phyloP scores from a whole-genome alignment of 2,888 invertebrate genomes.

The Archips xylosteana region DNA sequence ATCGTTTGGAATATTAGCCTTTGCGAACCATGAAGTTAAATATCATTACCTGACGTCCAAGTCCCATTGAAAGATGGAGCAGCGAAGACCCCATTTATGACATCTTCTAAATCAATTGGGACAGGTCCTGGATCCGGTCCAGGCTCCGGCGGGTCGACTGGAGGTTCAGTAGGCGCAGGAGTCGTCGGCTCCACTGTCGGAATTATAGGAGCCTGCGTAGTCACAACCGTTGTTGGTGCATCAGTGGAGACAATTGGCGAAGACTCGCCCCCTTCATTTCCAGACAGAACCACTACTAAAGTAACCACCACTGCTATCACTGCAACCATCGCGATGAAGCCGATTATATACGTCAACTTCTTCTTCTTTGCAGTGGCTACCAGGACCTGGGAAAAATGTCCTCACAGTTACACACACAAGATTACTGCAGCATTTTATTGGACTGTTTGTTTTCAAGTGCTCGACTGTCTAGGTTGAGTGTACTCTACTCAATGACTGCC shows the following conservation, averaged over 20 bases:
- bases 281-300: slow-evolving; percentile 84
- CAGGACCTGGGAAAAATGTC: slow-evolving; percentile 81
- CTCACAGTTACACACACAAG: background rate
- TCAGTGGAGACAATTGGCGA: slow-evolving; percentile 62
- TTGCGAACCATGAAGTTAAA: background rate
- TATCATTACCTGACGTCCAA: slow-evolving; percentile 90
- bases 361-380: slow-evolving; percentile 85
- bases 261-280: slow-evolving; percentile 63
- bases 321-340: slow-evolving; percentile 83
- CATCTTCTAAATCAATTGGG: slow-evolving; percentile 87
- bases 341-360: slow-evolving; percentile 83
- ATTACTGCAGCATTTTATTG: background rate
- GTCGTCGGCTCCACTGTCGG: slow-evolving; percentile 33
- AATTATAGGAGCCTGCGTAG: slow-evolving; percentile 41
- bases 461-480: slow-evolving; percentile 8
- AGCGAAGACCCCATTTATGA: slow-evolving; percentile 88
- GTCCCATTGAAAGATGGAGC: slow-evolving; percentile 91
- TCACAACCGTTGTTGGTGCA: slow-evolving; percentile 50
- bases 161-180: slow-evolving; percentile 43
- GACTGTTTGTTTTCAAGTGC: slow-evolving; percentile 7
- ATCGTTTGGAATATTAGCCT: too few relatives aligned
- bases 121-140: slow-evolving; percentile 50
- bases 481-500: slow-evolving; percentile 24
- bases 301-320: slow-evolving; percentile 87
- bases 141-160: background rate